A percentile compares a stretch with the other conserved stretches of the same genome.
Evolutionary conservation across 2,888 invertebrate genomes (phyloP).

Genomic region (Erebia aethiops): DNA sequence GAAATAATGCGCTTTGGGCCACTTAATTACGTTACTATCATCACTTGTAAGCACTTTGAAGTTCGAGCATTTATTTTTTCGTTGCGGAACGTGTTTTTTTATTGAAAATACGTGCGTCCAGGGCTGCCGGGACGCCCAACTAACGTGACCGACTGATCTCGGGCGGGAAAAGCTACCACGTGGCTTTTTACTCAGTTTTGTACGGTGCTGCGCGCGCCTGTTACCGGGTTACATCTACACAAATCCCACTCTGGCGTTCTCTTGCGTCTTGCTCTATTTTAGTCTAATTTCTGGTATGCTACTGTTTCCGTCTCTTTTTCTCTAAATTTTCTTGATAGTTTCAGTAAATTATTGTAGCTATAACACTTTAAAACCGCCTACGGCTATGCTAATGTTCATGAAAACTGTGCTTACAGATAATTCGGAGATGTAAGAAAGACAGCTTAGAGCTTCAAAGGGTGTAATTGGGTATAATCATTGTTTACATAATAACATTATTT

Average conservation of each 20-base stretch:
- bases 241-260: slow-evolving; percentile 32
- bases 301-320: slow-evolving; percentile 33
- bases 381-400: neutral
- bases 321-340: slow-evolving; percentile 11
- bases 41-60: slow-evolving; percentile 49
- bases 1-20: slow-evolving; percentile 48
- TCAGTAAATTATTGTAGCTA: neutral
- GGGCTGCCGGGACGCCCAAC: slow-evolving; percentile 43
- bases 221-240: slow-evolving; percentile 55
- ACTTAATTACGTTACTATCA: slow-evolving; percentile 52
- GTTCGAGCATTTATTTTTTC: slow-evolving; percentile 29
- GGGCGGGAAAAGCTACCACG: slow-evolving; percentile 46
- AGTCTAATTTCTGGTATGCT: slow-evolving; percentile 23
- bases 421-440: neutral
- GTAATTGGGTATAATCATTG: too few relatives aligned
- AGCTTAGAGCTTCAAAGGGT: neutral
- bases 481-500: too few relatives aligned
- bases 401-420: too few relatives aligned
- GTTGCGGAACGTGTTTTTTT: slow-evolving; percentile 20
- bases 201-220: slow-evolving; percentile 53
- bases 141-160: slow-evolving; percentile 36
- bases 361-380: neutral
- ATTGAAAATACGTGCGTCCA: slow-evolving; percentile 40
- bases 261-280: slow-evolving; percentile 39
- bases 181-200: slow-evolving; percentile 36